These are phyloP conservation scores for Shargacucullia verbasci DNA, from an alignment of 2,888 invertebrate genomes.

Conservation along the genomic window DNA sequence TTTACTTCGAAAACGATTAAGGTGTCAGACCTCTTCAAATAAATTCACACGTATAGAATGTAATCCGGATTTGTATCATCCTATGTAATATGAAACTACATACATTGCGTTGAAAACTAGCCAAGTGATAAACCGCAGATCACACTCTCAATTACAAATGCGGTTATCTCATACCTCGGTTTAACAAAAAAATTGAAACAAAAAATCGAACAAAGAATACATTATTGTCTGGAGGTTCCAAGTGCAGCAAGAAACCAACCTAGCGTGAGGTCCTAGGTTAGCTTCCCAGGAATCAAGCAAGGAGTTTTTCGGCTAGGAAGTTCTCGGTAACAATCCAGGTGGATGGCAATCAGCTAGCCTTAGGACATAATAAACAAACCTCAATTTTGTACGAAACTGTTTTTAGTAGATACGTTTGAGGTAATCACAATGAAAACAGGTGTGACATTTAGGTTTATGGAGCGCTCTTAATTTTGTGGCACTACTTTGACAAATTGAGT, in stretches of 20 bases:
- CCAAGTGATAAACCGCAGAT: slow-evolving; percentile 53
- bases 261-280: too few relatives aligned
- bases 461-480: slow-evolving; percentile 2
- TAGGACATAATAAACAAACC: too few relatives aligned
- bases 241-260: too few relatives aligned
- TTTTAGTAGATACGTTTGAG: too few relatives aligned
- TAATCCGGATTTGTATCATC: slow-evolving; percentile 43
- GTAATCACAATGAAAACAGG: neutral
- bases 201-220: too few relatives aligned
- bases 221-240: too few relatives aligned
- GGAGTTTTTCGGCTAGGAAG: too few relatives aligned
- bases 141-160: slow-evolving; percentile 57
- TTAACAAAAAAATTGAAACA: too few relatives aligned
- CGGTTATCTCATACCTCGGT: slow-evolving; percentile 19
- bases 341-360: too few relatives aligned
- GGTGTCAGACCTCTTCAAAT: slow-evolving; percentile 31
- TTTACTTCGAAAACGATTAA: slow-evolving; percentile 29
- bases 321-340: too few relatives aligned
- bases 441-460: slow-evolving; percentile 21
- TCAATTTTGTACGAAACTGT: too few relatives aligned
- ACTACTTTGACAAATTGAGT: slow-evolving; percentile 31
- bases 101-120: slow-evolving; percentile 49
- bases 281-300: too few relatives aligned
- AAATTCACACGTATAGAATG: slow-evolving; percentile 42
- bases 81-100: slow-evolving; percentile 50